Evolutionary conservation across 2,888 invertebrate genomes (phyloP), one percentile per base, ranked within the genome.

Genomic region (Marasmarcha lunaedactyla): DNA sequence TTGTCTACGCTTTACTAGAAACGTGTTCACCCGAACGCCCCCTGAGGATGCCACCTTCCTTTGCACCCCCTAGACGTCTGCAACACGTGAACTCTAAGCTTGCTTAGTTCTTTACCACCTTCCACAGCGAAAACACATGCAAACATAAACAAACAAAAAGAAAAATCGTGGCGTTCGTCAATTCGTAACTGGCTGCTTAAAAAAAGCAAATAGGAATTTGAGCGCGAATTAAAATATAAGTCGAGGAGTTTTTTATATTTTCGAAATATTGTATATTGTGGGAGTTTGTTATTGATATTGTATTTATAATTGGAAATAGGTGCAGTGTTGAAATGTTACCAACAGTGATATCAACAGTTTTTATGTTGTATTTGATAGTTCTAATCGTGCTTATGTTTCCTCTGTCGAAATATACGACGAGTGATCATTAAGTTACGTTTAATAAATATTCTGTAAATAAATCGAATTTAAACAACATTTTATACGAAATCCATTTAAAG

Each of bases 301-400:
- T 20, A 5, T 20, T 20, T 20, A 5, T 20, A 5, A 20, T 5
- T 20, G 20, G 20, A n/a, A n/a, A n/a, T n/a, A n/a, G n/a, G n/a
- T n/a, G n/a, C n/a, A n/a, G n/a, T n/a, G 20, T 20, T 20, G 7
- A 20, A 13, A 34, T 34, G 63, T 50, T 77, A 34, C 57, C 64
- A 2, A 57, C 63, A 27, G 46, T 78, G 5, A 43, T 77, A 38
- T 67, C 79, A 1, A 67, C 72, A 0, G 42, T 76, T 14, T 72
- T 83, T 44, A 62, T 81, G 59, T 49, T 77, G 9, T 83, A 81
- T 50, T 52, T 83, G 34, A 58, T 83, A 43, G 63, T 73, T 33
- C 48, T 81, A n/a, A 43, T 78, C 1, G 59, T 77, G 3, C 44
- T 81, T 4, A 59, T 77, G 33, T 81, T 83, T 44, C 78, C 81